Base-by-base conservation (phyloP, 2,113 vertebrate species). In the Leuciscus idus region DNA sequence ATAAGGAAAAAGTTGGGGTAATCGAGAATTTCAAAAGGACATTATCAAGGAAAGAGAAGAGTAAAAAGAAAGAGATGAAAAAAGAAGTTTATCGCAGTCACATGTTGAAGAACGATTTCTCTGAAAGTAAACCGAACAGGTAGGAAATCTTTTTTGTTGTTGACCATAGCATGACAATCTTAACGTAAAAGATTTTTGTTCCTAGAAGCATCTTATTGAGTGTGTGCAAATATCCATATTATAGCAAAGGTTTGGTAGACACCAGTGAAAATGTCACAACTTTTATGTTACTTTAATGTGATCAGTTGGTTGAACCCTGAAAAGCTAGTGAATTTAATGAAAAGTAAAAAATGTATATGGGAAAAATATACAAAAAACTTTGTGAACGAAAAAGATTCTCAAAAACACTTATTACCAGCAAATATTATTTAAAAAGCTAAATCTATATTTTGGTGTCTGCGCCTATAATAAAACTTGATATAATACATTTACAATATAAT, bases 1-100 rank as follows among this genome's bases (percentile, higher is more conserved):
- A 95, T 81, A 95, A 95, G 90, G 96, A 98, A 72, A 98, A 96
- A 68, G 96, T 96, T 87, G 96, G 97, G 1, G 91, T 99, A 39
- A 96, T 99, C 79, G 96, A 98, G 91, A 97, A 95, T 91, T 98
- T 99, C 90, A 97, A 96, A 90, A 94, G 97, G 85, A 98, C 97
- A 0, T 93, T 99, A n/a, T 99, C 97, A 7, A 97, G 96, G 91
- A 99, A 98, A 89, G 97, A 97, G 57, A 98, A 97, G 88, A 96
- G 96, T 86, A 96, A 80, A 61, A 15, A 97, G 80, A 96, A 97
- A 79, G 96, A 96, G 90, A 96, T 90, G 90, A 90, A 93, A 96
- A 17, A 96, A 46, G 39, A 74, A 0, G 12, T 76, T 76, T 76
- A n/a, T 50, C 7, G 15, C 95, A 87, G 94, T 95, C 76, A 93